These are phyloP conservation scores for Cardiocondyla obscurior DNA, from an alignment of 1,140 invertebrate genomes.

Conservation along the genomic window DNA sequence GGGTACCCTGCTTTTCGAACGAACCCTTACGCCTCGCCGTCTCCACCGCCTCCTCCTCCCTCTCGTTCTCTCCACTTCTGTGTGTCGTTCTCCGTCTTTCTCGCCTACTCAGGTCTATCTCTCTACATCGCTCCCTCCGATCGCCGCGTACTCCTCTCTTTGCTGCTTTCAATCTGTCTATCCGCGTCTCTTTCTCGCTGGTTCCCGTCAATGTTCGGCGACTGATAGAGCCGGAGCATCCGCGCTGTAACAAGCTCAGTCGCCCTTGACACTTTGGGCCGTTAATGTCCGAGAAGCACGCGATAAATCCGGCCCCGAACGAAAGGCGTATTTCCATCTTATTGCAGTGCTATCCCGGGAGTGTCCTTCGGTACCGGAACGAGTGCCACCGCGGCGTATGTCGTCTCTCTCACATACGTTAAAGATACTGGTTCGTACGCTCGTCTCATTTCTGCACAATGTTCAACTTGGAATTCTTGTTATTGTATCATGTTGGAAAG, in stretches of 20 bases:
- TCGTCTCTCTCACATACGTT: slow-evolving; percentile 39
- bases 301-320: slow-evolving; percentile 72
- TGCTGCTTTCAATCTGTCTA: slow-evolving; percentile 67
- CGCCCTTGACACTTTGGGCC: slow-evolving; percentile 79
- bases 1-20: slow-evolving; percentile 74
- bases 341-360: slow-evolving; percentile 44
- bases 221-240: slow-evolving; percentile 68
- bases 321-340: slow-evolving; percentile 50
- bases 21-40: slow-evolving; percentile 54
- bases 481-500: neutral
- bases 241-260: slow-evolving; percentile 75
- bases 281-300: slow-evolving; percentile 74
- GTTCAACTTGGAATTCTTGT: neutral
- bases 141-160: slow-evolving; percentile 44
- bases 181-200: slow-evolving; percentile 64
- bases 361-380: slow-evolving; percentile 49
- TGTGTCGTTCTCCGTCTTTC: slow-evolving; percentile 12
- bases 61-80: slow-evolving; percentile 40
- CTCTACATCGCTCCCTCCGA: slow-evolving; percentile 26
- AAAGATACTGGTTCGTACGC: slow-evolving; percentile 52
- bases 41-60: neutral
- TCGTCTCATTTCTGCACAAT: slow-evolving; percentile 18
- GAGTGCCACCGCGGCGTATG: slow-evolving; percentile 53
- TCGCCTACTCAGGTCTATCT: neutral
- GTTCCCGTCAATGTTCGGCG: slow-evolving; percentile 65